These are phyloP conservation scores for Neodontobutis hainanensis DNA, from an alignment of 2,113 vertebrate species.

Conservation along the genomic window DNA sequence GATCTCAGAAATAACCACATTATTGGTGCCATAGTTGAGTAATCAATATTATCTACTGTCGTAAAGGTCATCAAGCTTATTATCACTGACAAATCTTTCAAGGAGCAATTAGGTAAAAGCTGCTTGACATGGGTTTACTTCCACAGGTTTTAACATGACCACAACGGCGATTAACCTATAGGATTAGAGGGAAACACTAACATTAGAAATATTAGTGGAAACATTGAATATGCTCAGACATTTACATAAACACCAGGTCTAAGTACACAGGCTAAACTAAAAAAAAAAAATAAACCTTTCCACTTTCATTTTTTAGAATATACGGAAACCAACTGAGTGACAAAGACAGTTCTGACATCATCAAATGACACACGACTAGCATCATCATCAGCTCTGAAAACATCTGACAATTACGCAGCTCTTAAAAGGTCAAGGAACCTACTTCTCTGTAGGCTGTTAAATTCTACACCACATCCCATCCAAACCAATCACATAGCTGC, in stretches of 20 bases:
- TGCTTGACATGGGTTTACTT: slow-evolving; percentile 27
- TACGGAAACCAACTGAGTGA: slow-evolving; percentile 22
- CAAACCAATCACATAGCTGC: slow-evolving; percentile 70
- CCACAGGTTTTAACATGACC: slow-evolving; percentile 11
- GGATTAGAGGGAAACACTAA: slow-evolving; percentile 26
- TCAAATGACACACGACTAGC: slow-evolving; percentile 43
- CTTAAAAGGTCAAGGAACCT: slow-evolving; percentile 55
- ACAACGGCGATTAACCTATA: slow-evolving; percentile 26
- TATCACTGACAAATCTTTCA: background rate
- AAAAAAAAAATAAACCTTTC: slow-evolving; percentile 33
- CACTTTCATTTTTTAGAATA: slow-evolving; percentile 18
- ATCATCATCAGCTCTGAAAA: slow-evolving; percentile 56
- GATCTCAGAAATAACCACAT: background rate
- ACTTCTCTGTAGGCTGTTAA: slow-evolving; percentile 64
- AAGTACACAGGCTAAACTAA: slow-evolving; percentile 19
- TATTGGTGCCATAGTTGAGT: background rate
- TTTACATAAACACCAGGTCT: slow-evolving; percentile 27
- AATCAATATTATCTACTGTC: no score
- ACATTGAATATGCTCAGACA: slow-evolving; percentile 17
- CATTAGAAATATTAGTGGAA: slow-evolving; percentile 20
- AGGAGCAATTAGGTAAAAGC: slow-evolving; percentile 9
- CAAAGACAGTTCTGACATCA: slow-evolving; percentile 46
- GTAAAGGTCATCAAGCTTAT: no score
- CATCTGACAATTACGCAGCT: slow-evolving; percentile 23
- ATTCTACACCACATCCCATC: slow-evolving; percentile 71